A percentile compares a stretch with the other conserved stretches of the same genome.
These are phyloP conservation scores for Dinocampus coccinellae DNA, from an alignment of 2,888 invertebrate species.

Conservation along the genomic window DNA sequence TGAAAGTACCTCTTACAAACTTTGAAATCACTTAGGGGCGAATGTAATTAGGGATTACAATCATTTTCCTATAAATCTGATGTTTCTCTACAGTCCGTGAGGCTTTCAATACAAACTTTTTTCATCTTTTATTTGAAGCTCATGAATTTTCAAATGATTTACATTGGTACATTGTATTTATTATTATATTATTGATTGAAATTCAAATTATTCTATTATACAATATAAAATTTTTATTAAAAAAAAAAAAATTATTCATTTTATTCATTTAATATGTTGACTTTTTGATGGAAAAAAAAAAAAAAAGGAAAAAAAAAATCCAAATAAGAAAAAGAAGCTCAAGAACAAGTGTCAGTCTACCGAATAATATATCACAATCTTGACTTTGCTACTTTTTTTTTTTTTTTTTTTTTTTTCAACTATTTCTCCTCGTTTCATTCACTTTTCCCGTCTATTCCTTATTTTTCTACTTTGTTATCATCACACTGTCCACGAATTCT, in stretches of 20 bases:
- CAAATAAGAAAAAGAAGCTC: too few species aligned
- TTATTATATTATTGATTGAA: neutral
- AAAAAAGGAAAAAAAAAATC: neutral
- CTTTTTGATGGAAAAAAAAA: neutral
- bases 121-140: neutral
- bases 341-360: too few species aligned
- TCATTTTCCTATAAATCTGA: constrained; percentile 26
- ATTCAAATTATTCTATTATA: neutral
- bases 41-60: constrained; percentile 37
- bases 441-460: neutral
- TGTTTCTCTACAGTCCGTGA: neutral
- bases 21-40: constrained; percentile 23
- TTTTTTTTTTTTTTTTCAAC: neutral
- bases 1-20: constrained; percentile 19
- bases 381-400: neutral
- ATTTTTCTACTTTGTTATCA: neutral
- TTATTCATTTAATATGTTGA: neutral
- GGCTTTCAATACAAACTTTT: neutral
- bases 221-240: neutral
- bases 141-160: neutral
- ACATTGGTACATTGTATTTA: neutral
- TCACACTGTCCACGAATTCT: neutral
- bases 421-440: neutral
- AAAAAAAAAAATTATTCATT: neutral
- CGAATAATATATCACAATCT: neutral